phyloP scores from a whole-genome alignment of 92 coral and sea anemone species.

The Parazoanthus swiftii region DNA sequence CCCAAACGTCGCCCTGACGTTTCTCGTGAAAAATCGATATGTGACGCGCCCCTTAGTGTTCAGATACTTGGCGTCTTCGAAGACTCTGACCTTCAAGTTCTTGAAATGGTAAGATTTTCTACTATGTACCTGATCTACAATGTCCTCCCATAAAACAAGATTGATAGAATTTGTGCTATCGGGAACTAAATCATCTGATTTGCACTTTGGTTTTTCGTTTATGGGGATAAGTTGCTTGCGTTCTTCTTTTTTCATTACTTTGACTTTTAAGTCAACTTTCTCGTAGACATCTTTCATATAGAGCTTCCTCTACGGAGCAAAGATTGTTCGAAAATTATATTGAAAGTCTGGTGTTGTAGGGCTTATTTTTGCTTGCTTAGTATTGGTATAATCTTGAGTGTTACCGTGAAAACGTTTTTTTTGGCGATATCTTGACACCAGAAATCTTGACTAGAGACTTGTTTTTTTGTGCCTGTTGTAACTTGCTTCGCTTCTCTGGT shows the following conservation, averaged over 20 bases:
- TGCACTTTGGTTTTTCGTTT: slow-evolving; percentile 29
- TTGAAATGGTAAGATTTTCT: slow-evolving; percentile 45
- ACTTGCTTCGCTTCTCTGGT: slow-evolving; percentile 34
- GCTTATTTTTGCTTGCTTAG: too few species aligned
- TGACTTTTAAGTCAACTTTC: slow-evolving; percentile 1
- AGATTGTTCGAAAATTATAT: too few species aligned
- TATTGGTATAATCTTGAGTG: too few species aligned
- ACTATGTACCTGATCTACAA: slow-evolving; percentile 5
- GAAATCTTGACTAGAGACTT: neutral
- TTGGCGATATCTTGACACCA: slow-evolving; percentile 36
- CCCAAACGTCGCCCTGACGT: too few species aligned
- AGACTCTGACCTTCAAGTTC: slow-evolving; percentile 39
- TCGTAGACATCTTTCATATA: neutral
- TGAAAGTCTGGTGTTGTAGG: too few species aligned
- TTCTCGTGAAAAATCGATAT: too few species aligned
- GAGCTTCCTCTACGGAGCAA: too few species aligned
- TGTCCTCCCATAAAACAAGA: slow-evolving; percentile 40
- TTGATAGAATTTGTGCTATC: slow-evolving; percentile 29
- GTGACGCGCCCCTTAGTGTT: too few species aligned
- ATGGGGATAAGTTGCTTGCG: slow-evolving; percentile 21
- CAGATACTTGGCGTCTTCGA: slow-evolving; percentile 33
- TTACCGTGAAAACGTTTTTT: slow-evolving; percentile 40
- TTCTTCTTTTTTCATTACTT: slow-evolving; percentile 40
- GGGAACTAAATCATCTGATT: slow-evolving; percentile 24
- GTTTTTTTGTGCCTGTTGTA: slow-evolving; percentile 3